Evolutionary conservation across 2,888 invertebrate genomes (phyloP), one percentile per base, ranked within the genome.

Genomic region (Machimus atricapillus): DNA sequence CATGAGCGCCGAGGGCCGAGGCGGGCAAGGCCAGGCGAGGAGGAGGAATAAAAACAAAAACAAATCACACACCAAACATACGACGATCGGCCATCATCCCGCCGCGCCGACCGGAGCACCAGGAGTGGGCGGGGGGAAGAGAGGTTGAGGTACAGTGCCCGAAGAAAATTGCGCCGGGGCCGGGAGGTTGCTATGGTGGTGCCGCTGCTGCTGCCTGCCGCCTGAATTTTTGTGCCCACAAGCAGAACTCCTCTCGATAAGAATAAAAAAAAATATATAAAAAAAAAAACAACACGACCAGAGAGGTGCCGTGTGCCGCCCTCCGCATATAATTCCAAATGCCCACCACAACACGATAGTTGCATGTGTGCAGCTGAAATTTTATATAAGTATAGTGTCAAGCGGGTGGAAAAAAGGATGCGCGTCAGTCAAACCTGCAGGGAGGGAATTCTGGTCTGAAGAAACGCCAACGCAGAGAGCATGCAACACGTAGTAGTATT

Each of bases 351-450:
- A n/a, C 31, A 31, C 3, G 31, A 31, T n/a, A n/a, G n/a, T n/a
- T n/a, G 37, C 66, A 58, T 66, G 58, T 82, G 66, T 58, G 37
- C 82, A 76, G n/a, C 23, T 19, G 27, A 56, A 81, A 58, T n/a
- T n/a, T n/a, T n/a, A n/a, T n/a, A n/a, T n/a, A n/a, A n/a, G n/a
- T n/a, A n/a, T 58, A 58, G 66, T 66, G 66, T 66, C 31, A 66
- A 66, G 40, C 82, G 82, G 82, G 82, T 37, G 82, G 82, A 66
- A 58, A 78, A 34, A 82, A 82, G 82, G 82, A 82, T 82, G 58
- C 34, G 82, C 82, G 19, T 66, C 82, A n/a, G 58, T 37, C 58
- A 66, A n/a, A 82, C 58, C 37, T 58, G 66, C 82, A 58, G 37
- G n/a, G 58, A 16, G 19, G 66, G 78, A n/a, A 23, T 31, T 31